phyloP scores from a whole-genome alignment of 2,888 invertebrate genomes.

The Andrena camellia region DNA sequence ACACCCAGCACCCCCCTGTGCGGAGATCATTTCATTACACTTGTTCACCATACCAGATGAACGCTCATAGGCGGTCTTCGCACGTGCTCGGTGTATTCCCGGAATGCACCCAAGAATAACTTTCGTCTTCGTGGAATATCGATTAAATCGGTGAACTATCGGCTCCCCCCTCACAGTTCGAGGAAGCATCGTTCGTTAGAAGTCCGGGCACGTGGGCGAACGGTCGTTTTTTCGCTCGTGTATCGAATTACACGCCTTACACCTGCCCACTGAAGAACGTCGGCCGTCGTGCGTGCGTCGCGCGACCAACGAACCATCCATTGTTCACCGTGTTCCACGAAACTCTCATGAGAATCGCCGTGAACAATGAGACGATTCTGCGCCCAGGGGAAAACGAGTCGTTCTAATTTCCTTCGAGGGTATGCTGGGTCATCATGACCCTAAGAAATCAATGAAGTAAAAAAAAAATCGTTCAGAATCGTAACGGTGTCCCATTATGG shows the following conservation, averaged over 20 bases:
- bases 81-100: background rate
- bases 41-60: no score
- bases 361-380: slow-evolving; percentile 25
- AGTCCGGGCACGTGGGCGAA: slow-evolving; percentile 13
- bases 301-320: slow-evolving; percentile 13
- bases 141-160: background rate
- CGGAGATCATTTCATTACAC: no score
- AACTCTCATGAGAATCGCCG: slow-evolving; percentile 28
- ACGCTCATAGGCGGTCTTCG: no score
- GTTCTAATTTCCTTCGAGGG: slow-evolving; percentile 7
- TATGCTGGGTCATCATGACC: background rate
- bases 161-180: background rate
- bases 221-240: slow-evolving; percentile 13
- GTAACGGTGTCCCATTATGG: background rate
- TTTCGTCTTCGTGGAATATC: slow-evolving; percentile 2
- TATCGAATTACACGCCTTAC: slow-evolving; percentile 14
- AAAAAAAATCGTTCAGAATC: background rate
- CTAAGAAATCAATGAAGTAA: background rate
- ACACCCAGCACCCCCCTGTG: no score
- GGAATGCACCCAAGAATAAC: background rate
- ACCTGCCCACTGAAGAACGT: slow-evolving; percentile 10
- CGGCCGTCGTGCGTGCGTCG: background rate
- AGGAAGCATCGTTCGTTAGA: background rate
- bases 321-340: background rate
- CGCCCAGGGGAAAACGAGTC: background rate